Conservation (phyloP, 2,888 invertebrate genomes). For the Ophioninae sp. region DNA sequence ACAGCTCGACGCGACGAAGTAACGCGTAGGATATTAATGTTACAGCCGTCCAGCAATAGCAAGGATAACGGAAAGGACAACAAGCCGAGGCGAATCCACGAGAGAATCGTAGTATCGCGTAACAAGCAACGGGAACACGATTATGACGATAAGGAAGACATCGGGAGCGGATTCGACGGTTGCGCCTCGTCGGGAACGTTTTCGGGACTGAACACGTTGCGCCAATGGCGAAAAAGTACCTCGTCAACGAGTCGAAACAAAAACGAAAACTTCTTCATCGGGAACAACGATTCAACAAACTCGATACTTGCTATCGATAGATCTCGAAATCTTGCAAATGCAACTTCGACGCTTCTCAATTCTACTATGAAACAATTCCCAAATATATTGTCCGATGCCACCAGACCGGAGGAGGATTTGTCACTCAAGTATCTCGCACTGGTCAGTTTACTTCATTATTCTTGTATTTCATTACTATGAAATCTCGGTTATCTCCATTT, state of each 20-base stretch:
- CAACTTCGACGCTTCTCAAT: slow-evolving; percentile 46
- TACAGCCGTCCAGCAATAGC: slow-evolving; percentile 63
- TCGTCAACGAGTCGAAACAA: slow-evolving; percentile 65
- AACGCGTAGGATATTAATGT: slow-evolving; percentile 45
- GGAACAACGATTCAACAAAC: slow-evolving; percentile 13
- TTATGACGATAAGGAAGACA: slow-evolving; percentile 34
- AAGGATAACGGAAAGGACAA: slow-evolving; percentile 50
- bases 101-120: slow-evolving; percentile 47
- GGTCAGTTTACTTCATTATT: slow-evolving; percentile 70
- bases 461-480: neutral
- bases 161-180: neutral
- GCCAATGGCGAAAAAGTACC: slow-evolving; percentile 75
- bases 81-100: slow-evolving; percentile 44
- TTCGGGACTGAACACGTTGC: slow-evolving; percentile 71
- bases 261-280: slow-evolving; percentile 9
- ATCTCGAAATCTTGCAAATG: slow-evolving; percentile 24
- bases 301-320: slow-evolving; percentile 4
- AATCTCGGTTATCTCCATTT: neutral
- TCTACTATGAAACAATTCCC: slow-evolving; percentile 76
- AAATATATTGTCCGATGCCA: slow-evolving; percentile 73
- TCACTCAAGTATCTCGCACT: slow-evolving; percentile 79
- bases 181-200: slow-evolving; percentile 59
- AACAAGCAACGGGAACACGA: slow-evolving; percentile 43
- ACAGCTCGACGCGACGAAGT: slow-evolving; percentile 3
- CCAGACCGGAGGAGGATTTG: slow-evolving; percentile 76